Evolutionary conservation across 2,113 vertebrate species (phyloP), one percentile per base, ranked within the genome.

Genomic region (Salvelinus sp.): DNA sequence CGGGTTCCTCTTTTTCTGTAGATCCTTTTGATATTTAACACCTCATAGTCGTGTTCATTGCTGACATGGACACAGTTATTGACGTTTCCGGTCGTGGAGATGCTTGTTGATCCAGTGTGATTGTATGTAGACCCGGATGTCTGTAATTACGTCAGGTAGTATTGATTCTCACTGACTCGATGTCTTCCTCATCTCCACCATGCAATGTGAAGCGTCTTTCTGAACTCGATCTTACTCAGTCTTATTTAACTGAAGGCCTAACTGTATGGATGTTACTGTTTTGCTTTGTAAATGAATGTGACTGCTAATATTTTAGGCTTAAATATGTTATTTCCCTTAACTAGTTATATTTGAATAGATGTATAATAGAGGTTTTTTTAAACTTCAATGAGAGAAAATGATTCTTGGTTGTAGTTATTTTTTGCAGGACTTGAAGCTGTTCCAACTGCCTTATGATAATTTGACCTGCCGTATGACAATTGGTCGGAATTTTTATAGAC

Each of bases 231-330:
- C 79, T 65, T 79, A 13, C 22, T 22, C 9, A 44, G 7, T 44
- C 38, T 44, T 10, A 9, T 44, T 44, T 44, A 44, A 44, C 38
- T 10, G 2, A 7, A 44, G 38, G 38, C 38, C 77, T 76, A 79
- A 73, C 58, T 62, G 64, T 77, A 60, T 16, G 60, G 70, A 38
- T 48, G 65, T 47, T 68, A 72, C 20, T 62, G 28, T 65, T 23
- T 74, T 25, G 18, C 54, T 82, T 86, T 81, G n/a, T 84, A 84
- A 87, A 83, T 82, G 79, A 86, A 75, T 85, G 64, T 62, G 63
- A 73, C 91, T 91, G 90, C 87, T 88, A 76, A 18, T 77, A 54
- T 77, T 83, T 76, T 54, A 82, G 82, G 82, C 76, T 75, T 76
- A 4, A 72, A 60, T 66, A 65, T 66, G 50, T 81, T 84, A 79